Evolutionary conservation across 2,113 vertebrate genomes (phyloP).

Genomic region (Coptodon rendalli): DNA sequence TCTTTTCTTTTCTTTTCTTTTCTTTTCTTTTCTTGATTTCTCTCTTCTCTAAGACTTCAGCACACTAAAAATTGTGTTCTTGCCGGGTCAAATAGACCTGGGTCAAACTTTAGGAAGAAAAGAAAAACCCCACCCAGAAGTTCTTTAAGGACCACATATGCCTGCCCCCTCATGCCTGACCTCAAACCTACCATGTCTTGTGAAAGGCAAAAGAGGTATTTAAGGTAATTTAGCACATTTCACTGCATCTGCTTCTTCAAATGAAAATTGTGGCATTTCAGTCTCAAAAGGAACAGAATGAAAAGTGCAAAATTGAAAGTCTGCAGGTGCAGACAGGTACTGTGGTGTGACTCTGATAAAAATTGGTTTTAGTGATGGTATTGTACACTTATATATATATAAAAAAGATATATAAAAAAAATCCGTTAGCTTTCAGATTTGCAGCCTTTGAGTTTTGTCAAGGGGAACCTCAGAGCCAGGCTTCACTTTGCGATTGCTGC

Average conservation of each 20-base stretch:
- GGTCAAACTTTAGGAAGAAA: constrained; percentile 31
- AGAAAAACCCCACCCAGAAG: background rate
- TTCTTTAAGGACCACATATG: background rate
- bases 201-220: background rate
- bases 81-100: background rate
- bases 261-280: background rate
- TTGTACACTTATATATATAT: background rate
- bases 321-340: background rate
- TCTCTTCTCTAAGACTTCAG: background rate
- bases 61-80: background rate
- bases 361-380: background rate
- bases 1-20: background rate
- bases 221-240: background rate
- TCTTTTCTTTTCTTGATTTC: background rate
- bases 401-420: fast-evolving
- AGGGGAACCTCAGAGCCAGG: background rate
- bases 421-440: background rate
- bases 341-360: background rate
- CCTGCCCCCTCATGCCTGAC: constrained; percentile 17
- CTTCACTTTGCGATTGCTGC: background rate
- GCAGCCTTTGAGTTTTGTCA: background rate
- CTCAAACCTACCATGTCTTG: background rate
- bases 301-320: background rate
- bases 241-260: background rate
- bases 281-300: background rate